Evolutionary conservation across 1,140 invertebrate species (phyloP), one percentile per base, ranked within the genome.

Genomic region (Pseudobourletiella spinata): DNA sequence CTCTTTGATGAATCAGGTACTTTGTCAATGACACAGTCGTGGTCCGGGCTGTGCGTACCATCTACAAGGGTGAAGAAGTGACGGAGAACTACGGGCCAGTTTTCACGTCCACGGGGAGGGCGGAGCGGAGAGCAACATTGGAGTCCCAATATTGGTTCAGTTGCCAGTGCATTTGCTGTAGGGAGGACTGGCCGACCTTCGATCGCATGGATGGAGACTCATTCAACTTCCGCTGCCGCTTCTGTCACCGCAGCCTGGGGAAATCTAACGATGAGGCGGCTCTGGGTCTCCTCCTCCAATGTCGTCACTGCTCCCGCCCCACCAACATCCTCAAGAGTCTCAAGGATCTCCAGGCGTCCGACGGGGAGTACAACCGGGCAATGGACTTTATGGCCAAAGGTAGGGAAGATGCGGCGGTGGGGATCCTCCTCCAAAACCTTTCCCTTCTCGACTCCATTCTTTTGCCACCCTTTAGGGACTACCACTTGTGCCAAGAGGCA

Each of bases 61-160:
- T 92, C 56, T 79, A 80, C 63, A 78, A 80, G 59, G 90, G 87
- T 0, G 81, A 87, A 65, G 84, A 88, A 71, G 83, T 97, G 20
- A 84, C 84, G 26, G 93, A 97, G 74, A 95, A 95, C 74, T 97
- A 97, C 74, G 91, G 92, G 0, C 88, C 88, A 2, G 83, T 92
- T 58, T 95, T 89, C 74, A 90, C 88, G 1, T 80, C 83, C 28
- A 82, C 81, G 22, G 70, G 78, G 1, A 80, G 80, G 57, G 76
- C 77, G 2, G 83, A 86, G 62, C 77, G 93, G n/a, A 82, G 84
- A 66, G 71, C 20, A 1, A 81, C 80, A 42, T 74, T 95, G 0
- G 81, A 81, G 64, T 78, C 86, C 4, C 85, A 87, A 57, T 96
- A 95, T 74, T 91, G 86, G 84, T 96, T 96, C 71, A 82, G 66